Base-by-base conservation (phyloP, 2,797 vertebrate species). In the Lutjanus campechanus region DNA sequence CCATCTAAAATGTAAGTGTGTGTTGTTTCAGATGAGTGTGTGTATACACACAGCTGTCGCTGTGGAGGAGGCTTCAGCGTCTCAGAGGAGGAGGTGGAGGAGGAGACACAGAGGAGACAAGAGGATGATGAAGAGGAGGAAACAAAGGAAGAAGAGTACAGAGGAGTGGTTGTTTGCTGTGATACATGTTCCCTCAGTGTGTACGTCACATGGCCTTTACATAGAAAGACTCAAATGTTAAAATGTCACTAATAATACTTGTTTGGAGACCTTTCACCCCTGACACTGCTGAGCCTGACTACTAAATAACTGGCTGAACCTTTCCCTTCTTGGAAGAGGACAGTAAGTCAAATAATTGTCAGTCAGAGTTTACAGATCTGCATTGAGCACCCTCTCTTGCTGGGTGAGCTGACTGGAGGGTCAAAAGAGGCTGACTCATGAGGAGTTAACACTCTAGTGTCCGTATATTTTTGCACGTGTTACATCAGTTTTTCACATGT, bases 21-120 rank as follows among this genome's bases (percentile, higher is more conserved):
- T 63, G 50, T 72, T 69, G 51, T 86, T 82, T 85, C 90, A 96
- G 95, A 89, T 25, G 77, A 87, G 36, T 56, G 79, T 46, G 69
- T 87, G 55, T 93, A 92, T 50, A 85, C 82, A 1, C 87, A 93
- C 71, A 50, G 74, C 85, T 96, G 95, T 71, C 95, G 95, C 84
- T 96, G 95, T 62, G 94, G 95, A 76, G 95, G 95, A 59, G 90
- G 77, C 20, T 96, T 93, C 67, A 70, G 44, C 9, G 7, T 95
- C 40, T 89, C 92, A 0, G 84, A 85, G 49, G 91, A 91, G 7
- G 94, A 94, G 51, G 55, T 86, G 15, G 72, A 88, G 69, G 92
- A 81, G 70, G 88, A 90, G 53, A 70, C 66, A 0, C 73, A 20
- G 19, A 82, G 74, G 68, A 67, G 20, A 46, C 25, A 12, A 47